Evolutionary conservation across 2,113 vertebrate species (phyloP).

Genomic region (Macquaria ambigua): DNA sequence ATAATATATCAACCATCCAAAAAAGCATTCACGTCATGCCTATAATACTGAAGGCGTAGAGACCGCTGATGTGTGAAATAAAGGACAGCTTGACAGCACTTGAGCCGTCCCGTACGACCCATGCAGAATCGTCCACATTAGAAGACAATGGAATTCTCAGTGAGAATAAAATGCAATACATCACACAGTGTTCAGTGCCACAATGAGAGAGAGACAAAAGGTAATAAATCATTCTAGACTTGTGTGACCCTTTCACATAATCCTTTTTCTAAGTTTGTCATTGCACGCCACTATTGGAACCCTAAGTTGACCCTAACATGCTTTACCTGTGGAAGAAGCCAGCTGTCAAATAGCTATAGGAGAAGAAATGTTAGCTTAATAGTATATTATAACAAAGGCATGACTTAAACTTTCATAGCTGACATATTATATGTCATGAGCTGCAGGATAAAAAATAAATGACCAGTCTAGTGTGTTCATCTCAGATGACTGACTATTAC

Average conservation of each 20-base stretch:
- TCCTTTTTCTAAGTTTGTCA: constrained; percentile 37
- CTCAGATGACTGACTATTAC: constrained; percentile 8
- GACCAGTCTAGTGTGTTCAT: constrained; percentile 5
- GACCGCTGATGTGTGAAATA: constrained; percentile 64
- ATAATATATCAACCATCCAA: constrained; percentile 62
- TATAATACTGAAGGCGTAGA: constrained; percentile 29
- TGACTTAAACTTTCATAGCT: not conserved
- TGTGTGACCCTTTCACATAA: constrained; percentile 59
- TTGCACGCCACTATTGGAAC: constrained; percentile 1
- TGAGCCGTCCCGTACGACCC: constrained; percentile 45
- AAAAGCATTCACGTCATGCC: constrained; percentile 43
- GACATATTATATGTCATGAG: not conserved
- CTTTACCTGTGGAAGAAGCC: constrained; percentile 15
- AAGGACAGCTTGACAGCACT: constrained; percentile 68
- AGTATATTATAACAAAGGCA: not conserved
- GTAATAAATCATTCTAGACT: constrained; percentile 65
- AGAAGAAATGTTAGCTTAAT: not conserved
- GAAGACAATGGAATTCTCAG: constrained; percentile 67
- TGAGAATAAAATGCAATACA: constrained; percentile 62
- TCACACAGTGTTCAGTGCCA: constrained; percentile 61
- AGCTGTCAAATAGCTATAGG: not conserved
- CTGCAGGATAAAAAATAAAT: constrained; percentile 34
- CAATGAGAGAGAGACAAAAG: constrained; percentile 51
- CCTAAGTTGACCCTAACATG: not conserved
- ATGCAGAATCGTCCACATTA: constrained; percentile 58